Evolutionary conservation across 2,797 vertebrate genomes (phyloP), one percentile per base, ranked within the genome.

Genomic region (Oceanodroma leucorhoa): DNA sequence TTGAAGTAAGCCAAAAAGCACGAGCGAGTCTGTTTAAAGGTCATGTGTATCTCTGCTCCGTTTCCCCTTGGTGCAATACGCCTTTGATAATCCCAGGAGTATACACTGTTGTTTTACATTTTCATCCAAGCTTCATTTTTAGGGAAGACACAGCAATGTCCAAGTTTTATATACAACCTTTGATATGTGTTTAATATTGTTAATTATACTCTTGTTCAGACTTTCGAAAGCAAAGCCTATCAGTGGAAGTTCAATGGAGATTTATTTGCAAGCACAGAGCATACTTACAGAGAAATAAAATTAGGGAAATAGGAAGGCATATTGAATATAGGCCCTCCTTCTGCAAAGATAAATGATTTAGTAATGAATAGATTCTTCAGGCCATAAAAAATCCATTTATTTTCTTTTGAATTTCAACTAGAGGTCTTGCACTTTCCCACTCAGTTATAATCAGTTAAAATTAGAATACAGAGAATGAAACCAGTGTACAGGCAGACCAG

Each of bases 301-400:
- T 96, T 58, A 96, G 92, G 95, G 94, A 93, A 94, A 84, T 69
- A 40, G 86, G 57, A 73, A 92, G 70, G 85, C 69, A 78, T 93
- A 72, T 77, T 96, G 95, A 95, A 94, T 85, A 93, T 90, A 96
- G 96, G 92, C 93, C 81, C 73, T 90, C 90, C 93, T 91, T 70
- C 97, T 96, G 94, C 95, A 97, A 96, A 98, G 97, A 97, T 97
- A 98, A 97, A 98, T 96, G 95, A 96, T 97, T 98, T 96, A 95
- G 90, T 97, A 97, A 97, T 97, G 96, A 98, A 98, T 95, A 94
- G 97, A 96, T 96, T 96, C 97, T 97, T 94, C 92, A 96, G 96
- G 97, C 95, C 97, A 98, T 98, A 97, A 97, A 98, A 97, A 97
- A 97, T 96, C 97, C 92, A 97, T 98, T 97, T 97, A 97, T 97